Base-by-base conservation (phyloP, 1,140 invertebrate genomes). In the Cyphomyrmex costatus region DNA sequence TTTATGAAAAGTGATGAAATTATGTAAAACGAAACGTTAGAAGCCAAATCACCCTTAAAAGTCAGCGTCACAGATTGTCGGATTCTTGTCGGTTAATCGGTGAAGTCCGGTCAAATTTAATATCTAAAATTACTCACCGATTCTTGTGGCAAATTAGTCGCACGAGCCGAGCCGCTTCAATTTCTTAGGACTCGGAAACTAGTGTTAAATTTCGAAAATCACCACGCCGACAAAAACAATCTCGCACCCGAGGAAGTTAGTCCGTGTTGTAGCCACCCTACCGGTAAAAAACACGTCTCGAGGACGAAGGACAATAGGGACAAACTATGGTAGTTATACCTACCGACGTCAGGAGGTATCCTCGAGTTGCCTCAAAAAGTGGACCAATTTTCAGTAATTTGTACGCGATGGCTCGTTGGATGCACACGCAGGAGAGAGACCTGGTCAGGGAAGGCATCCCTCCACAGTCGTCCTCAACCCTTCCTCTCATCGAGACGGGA, bases 331-430 rank as follows among this genome's bases (percentile, higher is more conserved):
- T 19, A 53, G 84, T 85, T 86, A 88, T 70, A 65, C 82, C 49
- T 70, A 65, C 82, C 49, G 74, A 60, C 24, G 74, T 68, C 76
- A 76, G 24, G 21, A 46, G 73, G 83, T 85, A 89, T 80, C 78
- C 78, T 42, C 63, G 30, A 24, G 14, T 58, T 7, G 51, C 0
- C 66, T 86, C 86, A 93, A 93, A 93, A 93, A 93, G 90, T 91
- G 87, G 91, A 90, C 88, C 92, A 93, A 93, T 93, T 93, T 93
- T 93, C 91, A 86, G 89, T 93, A 92, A 93, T 93, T 93, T 93
- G 92, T 93, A 92, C 92, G 70, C 86, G 90, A 65, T 49, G 85
- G 68, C 27, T 65, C 78, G 58, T 76, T 80, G 68, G 80, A 86
- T 83, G 80, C 46, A 86, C 86, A 86, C 88, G 68, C 85, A 89